Evolutionary conservation across 2,888 invertebrate genomes (phyloP), one percentile per base, ranked within the genome.

Genomic region (Dicyrtoma fusca): DNA sequence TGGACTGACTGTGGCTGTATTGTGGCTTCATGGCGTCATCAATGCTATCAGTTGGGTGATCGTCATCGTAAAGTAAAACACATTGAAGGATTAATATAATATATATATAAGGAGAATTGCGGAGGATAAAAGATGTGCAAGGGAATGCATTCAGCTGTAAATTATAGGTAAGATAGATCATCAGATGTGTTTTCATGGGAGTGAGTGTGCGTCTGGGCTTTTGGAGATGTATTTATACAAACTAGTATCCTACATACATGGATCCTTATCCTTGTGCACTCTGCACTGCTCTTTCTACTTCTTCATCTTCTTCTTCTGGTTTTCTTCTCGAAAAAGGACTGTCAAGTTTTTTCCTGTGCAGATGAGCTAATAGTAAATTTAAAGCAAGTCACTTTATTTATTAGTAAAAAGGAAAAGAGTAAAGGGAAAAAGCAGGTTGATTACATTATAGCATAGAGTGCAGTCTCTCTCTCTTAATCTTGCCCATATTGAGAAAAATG

Each of bases 331-430:
- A 34, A 57, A 25, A 21, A 26, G 26, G 25, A 14, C 26, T n/a
- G 59, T 21, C 26, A n/a, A n/a, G n/a, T n/a, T n/a, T n/a, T n/a
- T n/a, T n/a, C n/a, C n/a, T n/a, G n/a, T n/a, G n/a, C n/a, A n/a
- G n/a, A n/a, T 21, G 42, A 44, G 42, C 13, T 26, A 62, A 62
- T 62, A 62, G 42, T 66, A 55, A 68, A 57, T 68, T 68, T 45
- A 59, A 68, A 57, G 68, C 68, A 68, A 68, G 68, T 68, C 68
- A 68, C 23, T 68, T 68, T 68, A 57, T 68, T 68, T 68, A 68
- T 68, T 68, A 68, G 57, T 57, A 57, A 68, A 68, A 49, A 49
- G 49, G 49, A 49, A 19, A 55, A 55, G 23, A 55, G 13, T 21
- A 51, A 51, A 19, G 17, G 10, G 17, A 2, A 51, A 3, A 44